Conservation (phyloP, 2,113 vertebrate species). For the Etheostoma cragini region DNA sequence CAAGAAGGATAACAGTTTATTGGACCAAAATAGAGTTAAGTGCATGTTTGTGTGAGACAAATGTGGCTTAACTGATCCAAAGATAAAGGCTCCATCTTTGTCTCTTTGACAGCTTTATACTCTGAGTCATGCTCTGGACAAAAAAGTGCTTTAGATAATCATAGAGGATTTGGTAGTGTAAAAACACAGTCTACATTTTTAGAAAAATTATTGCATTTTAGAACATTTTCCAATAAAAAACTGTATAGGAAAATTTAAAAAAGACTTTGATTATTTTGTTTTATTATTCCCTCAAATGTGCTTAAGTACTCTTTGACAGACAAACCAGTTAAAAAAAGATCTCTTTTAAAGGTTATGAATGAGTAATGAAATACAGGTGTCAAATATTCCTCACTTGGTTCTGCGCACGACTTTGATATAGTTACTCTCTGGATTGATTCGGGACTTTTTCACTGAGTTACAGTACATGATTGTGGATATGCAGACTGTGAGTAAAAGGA, state of each 20-base stretch:
- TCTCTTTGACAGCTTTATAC: constrained; percentile 7
- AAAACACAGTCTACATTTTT: not conserved
- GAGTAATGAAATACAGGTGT: not conserved
- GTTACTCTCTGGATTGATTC: constrained; percentile 88
- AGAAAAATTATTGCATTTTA: not conserved
- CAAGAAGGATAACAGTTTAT: constrained; percentile 5
- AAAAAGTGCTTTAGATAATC: constrained; percentile 2
- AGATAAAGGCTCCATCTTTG: constrained; percentile 5
- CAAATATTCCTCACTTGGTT: constrained; percentile 69
- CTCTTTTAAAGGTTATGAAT: constrained; percentile 18
- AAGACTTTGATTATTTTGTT: not conserved
- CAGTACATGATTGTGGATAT: constrained; percentile 91
- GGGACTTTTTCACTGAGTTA: constrained; percentile 89
- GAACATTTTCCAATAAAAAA: not conserved
- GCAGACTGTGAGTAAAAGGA: constrained; percentile 88
- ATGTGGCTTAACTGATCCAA: constrained; percentile 11
- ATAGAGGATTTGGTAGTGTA: not conserved
- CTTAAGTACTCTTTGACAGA: constrained; percentile 89
- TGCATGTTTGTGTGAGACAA: constrained; percentile 12
- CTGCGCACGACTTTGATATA: constrained; percentile 88
- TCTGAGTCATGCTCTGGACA: not conserved
- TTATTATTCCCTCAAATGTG: constrained; percentile 56
- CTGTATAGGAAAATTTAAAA: not conserved
- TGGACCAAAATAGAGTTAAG: constrained; percentile 16
- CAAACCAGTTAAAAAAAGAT: constrained; percentile 55